Base-by-base conservation (phyloP, 2,113 vertebrate genomes). In the Neolamprologus fasciatus region DNA sequence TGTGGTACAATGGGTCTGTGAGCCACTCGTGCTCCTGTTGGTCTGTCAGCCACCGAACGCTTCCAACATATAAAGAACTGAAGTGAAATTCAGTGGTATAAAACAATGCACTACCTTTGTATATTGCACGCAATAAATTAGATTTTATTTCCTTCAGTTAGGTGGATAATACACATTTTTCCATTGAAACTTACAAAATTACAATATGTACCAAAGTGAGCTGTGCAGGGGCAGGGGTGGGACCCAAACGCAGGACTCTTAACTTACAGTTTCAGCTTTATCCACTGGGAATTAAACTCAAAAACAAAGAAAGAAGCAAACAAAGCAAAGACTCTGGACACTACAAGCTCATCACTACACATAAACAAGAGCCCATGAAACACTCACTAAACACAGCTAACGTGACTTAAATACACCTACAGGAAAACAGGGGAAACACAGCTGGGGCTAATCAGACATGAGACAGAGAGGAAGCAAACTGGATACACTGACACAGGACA, bases 131-230 rank as follows among this genome's bases (percentile, higher is more conserved):
- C 5, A 61, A 4, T 61, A 61, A 2, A 61, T 61, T 19, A 1
- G 16, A 61, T 58, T 9, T 9, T 0, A 1, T 58, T 58, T 61
- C 26, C 57, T 31, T 31, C 8, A 17, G 57, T 61, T 61, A 31
- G 14, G 0, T 61, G 26, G 57, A 31, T 61, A 61, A 61, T 61
- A 31, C 57, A 17, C 26, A 58, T 58, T 6, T 61, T 61, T 4
- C 5, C 57, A 17, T 61, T 9, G 8, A 31, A 61, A 61, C 57
- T 61, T 31, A 31, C 57, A 31, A 31, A 61, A 6, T 4, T 61
- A 17, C 26, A 61, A 61, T 61, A 61, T 61, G 14, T 31, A 31
- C 0, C 26, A 61, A 17, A 0, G 26, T 61, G 57, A 61, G 57
- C 57, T 61, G 57, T 31, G 57, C 1, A 9, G 33, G 8, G 26